Conservation (phyloP, 2,797 vertebrate species). For the Uromys caudimaculatus region DNA sequence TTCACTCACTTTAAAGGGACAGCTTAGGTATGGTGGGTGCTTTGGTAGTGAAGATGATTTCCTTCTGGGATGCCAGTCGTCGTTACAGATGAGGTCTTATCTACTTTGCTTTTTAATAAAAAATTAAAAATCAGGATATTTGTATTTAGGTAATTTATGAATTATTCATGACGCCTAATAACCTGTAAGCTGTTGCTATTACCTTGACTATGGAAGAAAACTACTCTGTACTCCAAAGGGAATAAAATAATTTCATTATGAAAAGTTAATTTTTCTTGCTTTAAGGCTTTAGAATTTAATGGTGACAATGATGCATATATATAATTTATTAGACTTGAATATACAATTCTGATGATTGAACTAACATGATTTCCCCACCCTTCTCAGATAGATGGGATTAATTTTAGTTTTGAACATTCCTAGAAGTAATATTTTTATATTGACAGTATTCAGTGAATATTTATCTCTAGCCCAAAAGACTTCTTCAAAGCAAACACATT, state of each 20-base stretch:
- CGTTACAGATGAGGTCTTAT: background rate
- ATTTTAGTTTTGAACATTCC: slow-evolving; percentile 44
- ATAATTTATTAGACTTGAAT: slow-evolving; percentile 35
- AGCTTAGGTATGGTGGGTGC: background rate
- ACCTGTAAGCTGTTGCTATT: slow-evolving; percentile 23
- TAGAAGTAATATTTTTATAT: slow-evolving; percentile 46
- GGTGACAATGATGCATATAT: background rate
- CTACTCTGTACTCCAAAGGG: background rate
- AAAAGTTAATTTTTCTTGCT: slow-evolving; percentile 34
- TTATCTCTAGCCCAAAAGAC: slow-evolving; percentile 16
- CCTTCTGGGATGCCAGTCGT: background rate
- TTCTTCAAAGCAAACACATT: slow-evolving; percentile 58
- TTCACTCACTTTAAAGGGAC: background rate
- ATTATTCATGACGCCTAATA: slow-evolving; percentile 2
- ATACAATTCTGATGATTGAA: slow-evolving; percentile 44
- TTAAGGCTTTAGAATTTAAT: slow-evolving; percentile 48
- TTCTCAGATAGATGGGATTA: slow-evolving; percentile 58
- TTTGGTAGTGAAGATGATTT: slow-evolving; percentile 5
- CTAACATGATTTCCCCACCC: background rate
- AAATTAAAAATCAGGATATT: background rate
- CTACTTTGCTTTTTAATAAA: background rate
- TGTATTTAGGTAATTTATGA: slow-evolving; percentile 20
- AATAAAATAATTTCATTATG: slow-evolving; percentile 9
- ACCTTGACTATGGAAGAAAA: background rate
- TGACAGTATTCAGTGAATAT: background rate